Percentiles rank a stretch among this genome's conserved stretches.
Evolutionary conservation across 2,888 invertebrate genomes (phyloP).

Genomic region (Osmoderma eremita): DNA sequence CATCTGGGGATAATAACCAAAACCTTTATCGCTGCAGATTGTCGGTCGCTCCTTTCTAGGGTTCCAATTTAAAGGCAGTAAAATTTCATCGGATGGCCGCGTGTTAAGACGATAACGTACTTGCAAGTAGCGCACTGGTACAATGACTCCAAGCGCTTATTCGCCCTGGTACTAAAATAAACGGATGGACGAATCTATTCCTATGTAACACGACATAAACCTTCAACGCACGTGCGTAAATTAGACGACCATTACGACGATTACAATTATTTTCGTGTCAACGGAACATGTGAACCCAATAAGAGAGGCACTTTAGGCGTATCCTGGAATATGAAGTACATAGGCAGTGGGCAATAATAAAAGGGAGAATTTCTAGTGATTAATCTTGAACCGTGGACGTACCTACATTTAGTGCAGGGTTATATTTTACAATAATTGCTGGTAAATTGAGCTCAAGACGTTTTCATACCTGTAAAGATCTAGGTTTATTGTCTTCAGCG

Average conservation of each 20-base stretch:
- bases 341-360: too few species aligned
- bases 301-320: too few species aligned
- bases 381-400: too few species aligned
- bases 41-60: slow-evolving; percentile 6
- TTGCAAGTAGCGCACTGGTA: slow-evolving; percentile 48
- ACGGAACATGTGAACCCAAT: not conserved
- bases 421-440: too few species aligned
- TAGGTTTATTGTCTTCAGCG: too few species aligned
- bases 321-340: too few species aligned
- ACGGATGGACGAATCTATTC: slow-evolving; percentile 30
- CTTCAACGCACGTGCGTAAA: slow-evolving; percentile 7
- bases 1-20: slow-evolving; percentile 20
- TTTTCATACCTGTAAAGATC: too few species aligned
- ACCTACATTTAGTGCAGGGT: too few species aligned
- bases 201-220: slow-evolving; percentile 8
- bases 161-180: slow-evolving; percentile 44
- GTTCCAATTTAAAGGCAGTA: slow-evolving; percentile 11
- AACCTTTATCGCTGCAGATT: slow-evolving; percentile 6
- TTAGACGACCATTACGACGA: not conserved
- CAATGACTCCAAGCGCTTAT: slow-evolving; percentile 48
- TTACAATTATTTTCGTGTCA: slow-evolving; percentile 6
- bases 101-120: slow-evolving; percentile 47
- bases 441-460: too few species aligned
- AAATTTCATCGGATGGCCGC: slow-evolving; percentile 28
- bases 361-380: too few species aligned